Evolutionary conservation across 2,113 vertebrate species (phyloP).

Genomic region (Cacatua alba): DNA sequence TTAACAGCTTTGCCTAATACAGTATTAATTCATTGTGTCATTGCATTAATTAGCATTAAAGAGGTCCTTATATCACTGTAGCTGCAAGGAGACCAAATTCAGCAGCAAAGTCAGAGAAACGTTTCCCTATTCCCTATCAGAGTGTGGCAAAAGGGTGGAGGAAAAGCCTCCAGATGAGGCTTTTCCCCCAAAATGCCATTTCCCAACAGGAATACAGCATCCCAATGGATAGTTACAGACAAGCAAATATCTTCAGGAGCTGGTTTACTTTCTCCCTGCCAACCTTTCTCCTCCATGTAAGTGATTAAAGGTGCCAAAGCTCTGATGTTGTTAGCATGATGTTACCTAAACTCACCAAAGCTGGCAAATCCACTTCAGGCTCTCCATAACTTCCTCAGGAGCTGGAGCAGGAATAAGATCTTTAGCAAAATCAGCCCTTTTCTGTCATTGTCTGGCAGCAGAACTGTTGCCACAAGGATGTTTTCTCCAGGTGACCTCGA

Average conservation of each 20-base stretch:
- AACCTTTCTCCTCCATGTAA: not conserved
- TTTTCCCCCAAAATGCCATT: not conserved
- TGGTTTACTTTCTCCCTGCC: not conserved
- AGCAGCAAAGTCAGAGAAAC: conserved; percentile 37
- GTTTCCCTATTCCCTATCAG: not conserved
- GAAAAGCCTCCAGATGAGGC: not conserved
- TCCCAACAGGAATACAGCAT: not conserved
- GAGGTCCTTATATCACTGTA: conserved; percentile 69
- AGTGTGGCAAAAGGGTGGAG: rapidly evolving
- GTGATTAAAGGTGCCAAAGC: not conserved
- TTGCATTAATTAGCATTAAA: conserved; percentile 77
- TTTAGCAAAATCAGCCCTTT: not conserved
- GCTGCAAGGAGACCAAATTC: conserved; percentile 41
- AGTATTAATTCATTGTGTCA: conserved; percentile 70
- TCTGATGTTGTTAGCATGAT: not conserved
- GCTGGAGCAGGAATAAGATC: not conserved
- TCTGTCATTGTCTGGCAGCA: not conserved
- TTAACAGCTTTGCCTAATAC: conserved; percentile 70
- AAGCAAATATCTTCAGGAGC: not conserved
- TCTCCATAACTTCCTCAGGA: not conserved
- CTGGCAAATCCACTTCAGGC: conserved; percentile 22
- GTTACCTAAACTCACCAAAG: conserved; percentile 31
- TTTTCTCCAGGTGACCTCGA: not conserved
- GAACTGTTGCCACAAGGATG: not conserved
- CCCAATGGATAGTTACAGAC: not conserved